Evolutionary conservation across 2,113 vertebrate genomes (phyloP).

Genomic region (Aegotheles bennettii): DNA sequence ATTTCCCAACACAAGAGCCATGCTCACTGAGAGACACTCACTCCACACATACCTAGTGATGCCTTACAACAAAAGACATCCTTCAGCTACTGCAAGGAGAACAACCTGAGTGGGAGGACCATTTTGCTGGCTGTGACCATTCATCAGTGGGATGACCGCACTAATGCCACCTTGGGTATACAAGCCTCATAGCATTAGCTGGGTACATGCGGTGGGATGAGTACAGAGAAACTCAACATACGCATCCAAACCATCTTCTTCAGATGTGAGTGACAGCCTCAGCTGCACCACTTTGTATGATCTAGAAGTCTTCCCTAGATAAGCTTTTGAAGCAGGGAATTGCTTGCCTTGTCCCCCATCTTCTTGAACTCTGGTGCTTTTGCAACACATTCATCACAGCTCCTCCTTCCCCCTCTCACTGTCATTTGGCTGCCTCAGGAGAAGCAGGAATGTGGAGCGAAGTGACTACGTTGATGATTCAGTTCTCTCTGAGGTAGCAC

Average conservation of each 20-base stretch:
- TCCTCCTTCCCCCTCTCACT: not conserved
- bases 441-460: not conserved
- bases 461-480: not conserved
- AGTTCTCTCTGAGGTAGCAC: not conserved
- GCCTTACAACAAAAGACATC: not conserved
- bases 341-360: not conserved
- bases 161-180: fast-evolving
- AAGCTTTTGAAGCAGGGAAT: not conserved
- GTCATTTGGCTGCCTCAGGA: not conserved
- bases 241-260: not conserved
- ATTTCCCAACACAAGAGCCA: not conserved
- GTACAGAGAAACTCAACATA: not conserved
- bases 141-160: fast-evolving
- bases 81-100: not conserved
- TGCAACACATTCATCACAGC: not conserved
- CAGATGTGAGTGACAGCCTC: not conserved
- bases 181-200: not conserved
- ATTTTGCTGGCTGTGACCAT: fast-evolving
- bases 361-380: not conserved
- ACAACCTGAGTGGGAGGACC: fast-evolving
- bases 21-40: fast-evolving
- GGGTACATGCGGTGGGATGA: not conserved
- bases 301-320: not conserved
- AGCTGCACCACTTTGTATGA: not conserved
- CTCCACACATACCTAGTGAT: too few relatives aligned